A percentile compares a stretch with the other conserved stretches of the same genome.
These are phyloP conservation scores for Spicauda simplicius DNA, from an alignment of 2,888 invertebrate genomes.

Conservation along the genomic window DNA sequence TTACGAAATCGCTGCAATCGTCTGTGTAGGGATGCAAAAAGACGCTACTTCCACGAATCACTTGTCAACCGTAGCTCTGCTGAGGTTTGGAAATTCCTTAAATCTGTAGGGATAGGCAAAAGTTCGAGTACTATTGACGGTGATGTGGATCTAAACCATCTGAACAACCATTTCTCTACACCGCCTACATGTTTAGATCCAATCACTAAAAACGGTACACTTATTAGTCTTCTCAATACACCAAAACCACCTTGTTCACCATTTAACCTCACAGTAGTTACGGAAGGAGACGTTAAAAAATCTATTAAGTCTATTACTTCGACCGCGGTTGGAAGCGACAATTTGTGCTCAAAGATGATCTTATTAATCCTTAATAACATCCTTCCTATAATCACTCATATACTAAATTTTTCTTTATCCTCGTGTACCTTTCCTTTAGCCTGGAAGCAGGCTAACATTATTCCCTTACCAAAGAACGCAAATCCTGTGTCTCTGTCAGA, in stretches of 20 bases:
- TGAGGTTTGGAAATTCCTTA: conserved; percentile 19
- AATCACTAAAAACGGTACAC: not conserved
- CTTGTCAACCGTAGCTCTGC: too few species aligned
- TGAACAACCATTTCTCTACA: not conserved
- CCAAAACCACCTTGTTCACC: not conserved
- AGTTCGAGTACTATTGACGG: not conserved
- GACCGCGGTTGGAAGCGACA: not conserved
- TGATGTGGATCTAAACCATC: conserved; percentile 13
- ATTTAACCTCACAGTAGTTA: conserved; percentile 18
- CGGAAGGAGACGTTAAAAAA: conserved; percentile 23
- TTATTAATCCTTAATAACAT: not conserved
- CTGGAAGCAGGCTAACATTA: not conserved
- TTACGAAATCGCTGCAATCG: too few species aligned
- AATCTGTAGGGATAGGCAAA: conserved; percentile 25
- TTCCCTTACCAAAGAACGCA: not conserved
- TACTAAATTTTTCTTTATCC: conserved; percentile 4
- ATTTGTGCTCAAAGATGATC: conserved; percentile 1
- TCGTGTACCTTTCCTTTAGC: not conserved
- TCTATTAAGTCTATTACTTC: conserved; percentile 14
- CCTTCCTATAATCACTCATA: conserved; percentile 3
- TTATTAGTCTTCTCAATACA: not conserved
- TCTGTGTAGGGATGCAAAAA: too few species aligned
- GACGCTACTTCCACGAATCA: conserved; percentile 11
- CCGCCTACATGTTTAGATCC: too few species aligned
- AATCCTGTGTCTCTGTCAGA: not conserved